These are phyloP conservation scores for Cyanistes caeruleus DNA, from an alignment of 2,113 vertebrate species.

Conservation along the genomic window DNA sequence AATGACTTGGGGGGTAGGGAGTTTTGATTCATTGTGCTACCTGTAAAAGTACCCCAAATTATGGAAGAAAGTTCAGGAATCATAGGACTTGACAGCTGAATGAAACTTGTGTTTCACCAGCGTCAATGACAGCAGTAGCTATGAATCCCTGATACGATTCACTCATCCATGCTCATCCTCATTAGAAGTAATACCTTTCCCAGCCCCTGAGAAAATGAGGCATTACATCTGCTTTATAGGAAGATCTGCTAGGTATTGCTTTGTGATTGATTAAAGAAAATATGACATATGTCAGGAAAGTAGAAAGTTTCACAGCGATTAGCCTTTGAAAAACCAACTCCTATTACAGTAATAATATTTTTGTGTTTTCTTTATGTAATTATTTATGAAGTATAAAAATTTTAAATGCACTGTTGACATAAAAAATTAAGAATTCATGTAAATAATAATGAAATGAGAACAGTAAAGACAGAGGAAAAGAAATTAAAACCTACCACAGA, in stretches of 20 bases:
- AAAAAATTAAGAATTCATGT: background rate
- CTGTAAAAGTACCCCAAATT: background rate
- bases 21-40: background rate
- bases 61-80: background rate
- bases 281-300: background rate
- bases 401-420: background rate
- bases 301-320: background rate
- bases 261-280: background rate
- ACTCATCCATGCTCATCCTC: background rate
- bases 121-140: background rate
- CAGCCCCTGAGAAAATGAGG: background rate
- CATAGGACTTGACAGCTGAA: background rate
- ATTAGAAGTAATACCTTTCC: background rate
- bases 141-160: background rate
- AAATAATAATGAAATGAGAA: background rate
- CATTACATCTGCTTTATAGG: background rate
- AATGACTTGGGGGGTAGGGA: background rate
- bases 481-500: background rate
- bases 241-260: background rate
- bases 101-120: background rate
- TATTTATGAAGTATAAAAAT: background rate
- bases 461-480: background rate
- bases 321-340: background rate
- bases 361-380: background rate
- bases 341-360: background rate